Base-by-base conservation (phyloP, 2,797 vertebrate genomes). In the Cheirogaleus major region DNA sequence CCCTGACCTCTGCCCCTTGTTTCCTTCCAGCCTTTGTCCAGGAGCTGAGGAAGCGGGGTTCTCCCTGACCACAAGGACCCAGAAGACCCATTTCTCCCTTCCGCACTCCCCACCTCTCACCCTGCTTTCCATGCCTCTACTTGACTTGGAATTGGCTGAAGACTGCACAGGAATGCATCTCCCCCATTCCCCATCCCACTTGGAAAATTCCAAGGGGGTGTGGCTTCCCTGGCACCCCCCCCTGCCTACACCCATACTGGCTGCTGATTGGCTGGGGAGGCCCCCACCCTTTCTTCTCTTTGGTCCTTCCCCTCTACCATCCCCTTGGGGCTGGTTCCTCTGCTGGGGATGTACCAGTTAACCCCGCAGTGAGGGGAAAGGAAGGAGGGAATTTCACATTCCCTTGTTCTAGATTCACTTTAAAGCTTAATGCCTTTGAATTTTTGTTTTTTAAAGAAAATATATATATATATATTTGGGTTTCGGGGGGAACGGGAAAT, bases 41-140 rank as follows among this genome's bases (percentile, higher is more conserved):
- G 96, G 99, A 99, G 95, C 98, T 99, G 76, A 98, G 99, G 96
- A 99, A 98, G 92, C 96, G 97, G 98, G 98, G 98, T 85, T 95
- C 48, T 32, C 99, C 99, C 98, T 99, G 99, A 98, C 59, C 35
- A 41, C 76, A 15, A 72, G 86, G 41, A 85, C 41, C 88, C 79
- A 43, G 93, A 95, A 92, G 76, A 97, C 55, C 59, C 23, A 2
- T 63, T 81, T 79, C 82, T 93, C 63, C 78, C 89, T 81, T 96
- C 94, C 0, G 55, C 95, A 95, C 92, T 93, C 25, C 70, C n/a
- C 1, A 43, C 92, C 96, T 95, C 89, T 95, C 50, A 78, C 84
- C 91, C 88, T 92, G 84, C 95, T 97, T 95, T 88, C 93, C 95
- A 86, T 95, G 95, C 89, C 95, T 97, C 70, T 0, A 94, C 70